Base-by-base conservation (phyloP, 2,888 invertebrate species). In the Plusia festucae region DNA sequence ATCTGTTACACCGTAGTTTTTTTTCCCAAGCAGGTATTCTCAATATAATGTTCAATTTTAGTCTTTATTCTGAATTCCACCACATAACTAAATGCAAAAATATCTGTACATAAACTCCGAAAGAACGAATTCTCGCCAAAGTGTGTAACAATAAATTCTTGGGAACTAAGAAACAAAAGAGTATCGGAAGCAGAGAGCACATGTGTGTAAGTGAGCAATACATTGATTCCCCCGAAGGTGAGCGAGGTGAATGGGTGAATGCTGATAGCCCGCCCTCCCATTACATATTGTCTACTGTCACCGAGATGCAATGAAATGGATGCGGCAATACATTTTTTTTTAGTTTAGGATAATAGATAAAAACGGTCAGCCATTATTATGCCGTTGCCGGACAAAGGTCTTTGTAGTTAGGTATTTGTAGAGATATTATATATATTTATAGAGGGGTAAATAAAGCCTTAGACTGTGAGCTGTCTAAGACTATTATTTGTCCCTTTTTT, bases 181-280 rank as follows among this genome's bases (percentile, higher is more conserved):
- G 72, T 63, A 76, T 75, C 68, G 73, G 75, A 68, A 68, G 58
- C 62, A 52, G 60, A 58, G 24, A 67, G 62, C 78, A 60, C 70
- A 77, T 74, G 76, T 73, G 65, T 55, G 66, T 46, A 73, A 70
- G 76, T 67, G 69, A 74, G 75, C 78, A 71, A 67, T 73, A 75
- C 77, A 74, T 82, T 79, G 56, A 60, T 66, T 71, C 65, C 32
- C 56, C 58, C 56, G 68, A 52, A 70, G 71, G 73, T 75, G 71
- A 72, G 34, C 58, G 27, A 75, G 74, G 74, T 74, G 76, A 70
- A 68, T 53, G 51, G 57, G 65, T 30, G 71, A 63, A 57, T 18
- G 56, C 66, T 59, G 80, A 74, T 77, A 73, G 72, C 70, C 59
- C 77, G 78, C 82, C 76, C 80, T 59, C 58, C 60, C 74, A 76